These are phyloP conservation scores for Rousettus leschenaultii DNA, from an alignment of 2,113 vertebrate species.

Conservation along the genomic window DNA sequence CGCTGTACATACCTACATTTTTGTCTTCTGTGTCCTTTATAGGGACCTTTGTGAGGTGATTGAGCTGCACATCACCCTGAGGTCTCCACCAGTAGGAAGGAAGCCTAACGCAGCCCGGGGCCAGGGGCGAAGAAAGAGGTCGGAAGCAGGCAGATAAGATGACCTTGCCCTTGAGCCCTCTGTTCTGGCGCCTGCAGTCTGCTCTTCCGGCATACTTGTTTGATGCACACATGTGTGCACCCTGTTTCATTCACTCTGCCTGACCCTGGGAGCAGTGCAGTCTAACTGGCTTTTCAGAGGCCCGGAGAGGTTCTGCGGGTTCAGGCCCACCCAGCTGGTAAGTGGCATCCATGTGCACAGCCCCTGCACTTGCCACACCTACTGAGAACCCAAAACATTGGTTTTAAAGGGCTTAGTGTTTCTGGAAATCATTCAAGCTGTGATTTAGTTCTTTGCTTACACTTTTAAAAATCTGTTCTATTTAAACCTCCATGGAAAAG, in stretches of 20 bases:
- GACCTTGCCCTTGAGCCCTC: neutral
- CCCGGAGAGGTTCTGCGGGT: neutral
- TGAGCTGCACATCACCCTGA: neutral
- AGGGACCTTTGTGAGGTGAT: neutral
- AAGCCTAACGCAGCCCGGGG: neutral
- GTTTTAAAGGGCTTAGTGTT: neutral
- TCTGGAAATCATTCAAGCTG: neutral
- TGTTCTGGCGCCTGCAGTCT: neutral
- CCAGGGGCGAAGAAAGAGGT: neutral
- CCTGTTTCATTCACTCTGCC: neutral
- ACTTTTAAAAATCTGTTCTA: neutral
- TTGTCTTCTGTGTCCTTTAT: neutral
- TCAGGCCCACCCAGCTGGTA: neutral
- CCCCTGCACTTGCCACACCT: no score
- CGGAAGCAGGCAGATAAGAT: neutral
- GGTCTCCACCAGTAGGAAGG: neutral
- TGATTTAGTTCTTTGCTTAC: neutral
- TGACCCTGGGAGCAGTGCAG: neutral
- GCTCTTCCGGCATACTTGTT: accelerated
- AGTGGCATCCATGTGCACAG: neutral
- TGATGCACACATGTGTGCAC: no score
- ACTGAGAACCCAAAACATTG: neutral
- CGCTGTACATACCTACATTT: neutral
- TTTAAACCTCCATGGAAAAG: neutral
- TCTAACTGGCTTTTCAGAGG: neutral